Evolutionary conservation across 2,888 invertebrate genomes (phyloP).

Genomic region (Psylliodes chrysocephalus): DNA sequence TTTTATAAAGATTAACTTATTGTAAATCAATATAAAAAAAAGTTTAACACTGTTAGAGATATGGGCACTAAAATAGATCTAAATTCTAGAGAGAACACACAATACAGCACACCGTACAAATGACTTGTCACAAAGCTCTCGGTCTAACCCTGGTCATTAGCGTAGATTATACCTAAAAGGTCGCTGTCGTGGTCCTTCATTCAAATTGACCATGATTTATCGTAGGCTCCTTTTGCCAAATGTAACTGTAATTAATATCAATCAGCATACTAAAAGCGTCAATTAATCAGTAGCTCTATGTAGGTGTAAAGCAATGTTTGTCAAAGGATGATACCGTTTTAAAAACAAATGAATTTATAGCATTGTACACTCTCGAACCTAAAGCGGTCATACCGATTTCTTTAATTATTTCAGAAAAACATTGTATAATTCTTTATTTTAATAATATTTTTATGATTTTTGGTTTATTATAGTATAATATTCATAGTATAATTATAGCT

Average conservation of each 20-base stretch:
- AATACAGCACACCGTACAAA: conserved; percentile 16
- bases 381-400: too few relatives aligned
- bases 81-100: conserved; percentile 1
- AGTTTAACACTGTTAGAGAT: too few relatives aligned
- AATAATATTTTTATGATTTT: too few relatives aligned
- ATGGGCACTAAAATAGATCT: too few relatives aligned
- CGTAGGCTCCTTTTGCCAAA: conserved; percentile 40
- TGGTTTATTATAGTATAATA: too few relatives aligned
- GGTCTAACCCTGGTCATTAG: conserved; percentile 39
- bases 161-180: conserved; percentile 43
- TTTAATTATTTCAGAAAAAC: too few relatives aligned
- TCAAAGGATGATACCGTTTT: neutral
- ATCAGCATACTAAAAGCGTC: conserved; percentile 45
- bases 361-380: too few relatives aligned
- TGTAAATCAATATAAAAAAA: too few relatives aligned
- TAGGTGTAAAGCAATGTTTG: neutral
- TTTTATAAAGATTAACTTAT: too few relatives aligned
- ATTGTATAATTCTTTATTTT: too few relatives aligned
- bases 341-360: too few relatives aligned
- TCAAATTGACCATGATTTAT: conserved; percentile 47
- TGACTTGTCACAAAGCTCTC: conserved; percentile 34
- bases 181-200: conserved; percentile 41
- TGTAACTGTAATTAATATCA: conserved; percentile 50
- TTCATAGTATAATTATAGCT: too few relatives aligned
- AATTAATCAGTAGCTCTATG: conserved; percentile 45